phyloP scores from a whole-genome alignment of 1,140 invertebrate species.

The Riptortus pedestris region DNA sequence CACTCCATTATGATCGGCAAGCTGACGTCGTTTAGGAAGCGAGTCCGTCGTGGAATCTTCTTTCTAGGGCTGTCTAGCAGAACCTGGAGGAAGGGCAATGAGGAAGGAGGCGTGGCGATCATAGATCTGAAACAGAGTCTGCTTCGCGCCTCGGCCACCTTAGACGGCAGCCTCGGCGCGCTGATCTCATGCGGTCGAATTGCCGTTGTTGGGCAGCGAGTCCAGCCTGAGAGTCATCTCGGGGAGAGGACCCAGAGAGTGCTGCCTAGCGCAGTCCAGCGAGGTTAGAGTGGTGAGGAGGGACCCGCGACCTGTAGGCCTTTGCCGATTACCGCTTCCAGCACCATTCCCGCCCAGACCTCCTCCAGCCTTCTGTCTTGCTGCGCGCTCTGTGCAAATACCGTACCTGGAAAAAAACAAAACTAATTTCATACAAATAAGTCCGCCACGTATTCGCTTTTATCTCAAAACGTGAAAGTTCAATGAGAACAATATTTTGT shows the following conservation, averaged over 20 bases:
- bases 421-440: no score
- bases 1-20: no score
- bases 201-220: not conserved
- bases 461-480: no score
- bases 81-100: no score
- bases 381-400: slow-evolving; percentile 29
- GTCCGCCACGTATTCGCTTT: no score
- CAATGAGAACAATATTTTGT: no score
- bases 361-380: slow-evolving; percentile 24
- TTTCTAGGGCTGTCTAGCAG: no score
- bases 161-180: not conserved
- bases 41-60: no score
- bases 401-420: slow-evolving; percentile 34
- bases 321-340: not conserved
- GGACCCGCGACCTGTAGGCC: slow-evolving; percentile 25
- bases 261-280: slow-evolving; percentile 27
- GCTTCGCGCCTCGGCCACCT: not conserved
- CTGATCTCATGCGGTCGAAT: not conserved
- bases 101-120: no score
- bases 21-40: no score
- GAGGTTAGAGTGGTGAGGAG: slow-evolving; percentile 30
- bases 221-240: slow-evolving; percentile 15
- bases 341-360: not conserved
- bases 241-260: slow-evolving; percentile 22
- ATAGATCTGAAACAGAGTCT: no score